Evolutionary conservation across 2,888 invertebrate species (phyloP), one percentile per base, ranked within the genome.

Genomic region (Ormyrus thymus): DNA sequence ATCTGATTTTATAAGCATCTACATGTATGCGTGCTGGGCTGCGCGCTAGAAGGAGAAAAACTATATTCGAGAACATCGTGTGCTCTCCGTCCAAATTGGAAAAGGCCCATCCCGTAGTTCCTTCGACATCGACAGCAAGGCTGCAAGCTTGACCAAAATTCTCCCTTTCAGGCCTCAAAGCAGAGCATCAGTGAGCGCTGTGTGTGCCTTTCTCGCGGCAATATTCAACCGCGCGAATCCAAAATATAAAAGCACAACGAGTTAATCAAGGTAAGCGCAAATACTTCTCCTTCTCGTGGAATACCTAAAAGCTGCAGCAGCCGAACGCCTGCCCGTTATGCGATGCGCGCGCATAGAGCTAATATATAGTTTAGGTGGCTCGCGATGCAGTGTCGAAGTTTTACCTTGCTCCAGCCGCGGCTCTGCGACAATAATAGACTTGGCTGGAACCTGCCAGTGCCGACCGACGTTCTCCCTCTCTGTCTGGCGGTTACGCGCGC

Each of bases 371-470:
- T 29, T 29, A 29, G 29, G 29, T 29, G 29, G 50, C 53, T 43
- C 29, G 69, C 61, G 13, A 29, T 46, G 59, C 59, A 51, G 70
- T 76, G 78, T 83, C 82, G 80, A 76, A 77, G 76, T 64, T 71
- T 81, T 75, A 80, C 81, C 81, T 81, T 81, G 81, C 80, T 81
- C 81, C 81, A 81, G 81, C 80, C 81, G 80, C 68, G 74, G 68
- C 81, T 76, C 80, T 9, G 13, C 66, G 88, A 90, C 89, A 90
- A 90, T 90, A 89, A 90, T 90, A 90, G 90, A 90, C 87, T 90
- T 90, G 90, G 90, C 90, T 90, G 90, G 90, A 90, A 90, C 90
- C 90, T 90, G 87, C 88, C 85, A 4, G 4, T 90, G 87, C 88
- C 85, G 29, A 29, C 29, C 29, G 29, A 29, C 29, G 29, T 87